phyloP scores from a whole-genome alignment of 2,888 invertebrate species.

The Cecidostiba fungosa region DNA sequence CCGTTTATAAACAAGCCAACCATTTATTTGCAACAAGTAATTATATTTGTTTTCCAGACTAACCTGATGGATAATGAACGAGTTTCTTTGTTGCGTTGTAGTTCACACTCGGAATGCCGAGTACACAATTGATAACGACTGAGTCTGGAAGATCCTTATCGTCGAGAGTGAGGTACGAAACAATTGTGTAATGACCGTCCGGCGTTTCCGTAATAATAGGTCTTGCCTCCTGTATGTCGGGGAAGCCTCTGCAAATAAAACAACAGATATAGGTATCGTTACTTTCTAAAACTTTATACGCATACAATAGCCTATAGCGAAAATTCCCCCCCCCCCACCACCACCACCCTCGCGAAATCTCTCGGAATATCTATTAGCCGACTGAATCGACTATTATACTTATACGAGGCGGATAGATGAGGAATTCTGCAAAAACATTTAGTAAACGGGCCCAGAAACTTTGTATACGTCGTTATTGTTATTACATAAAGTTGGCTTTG shows the following conservation, averaged over 20 bases:
- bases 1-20: background rate
- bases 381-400: too few relatives aligned
- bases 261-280: background rate
- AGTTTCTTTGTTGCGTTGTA: slow-evolving; percentile 74
- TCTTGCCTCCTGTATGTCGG: slow-evolving; percentile 68
- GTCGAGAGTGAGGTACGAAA: slow-evolving; percentile 73
- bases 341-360: too few relatives aligned
- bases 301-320: background rate
- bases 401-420: too few relatives aligned
- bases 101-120: slow-evolving; percentile 75
- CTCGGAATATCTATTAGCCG: too few relatives aligned
- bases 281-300: background rate
- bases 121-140: slow-evolving; percentile 74
- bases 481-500: too few relatives aligned
- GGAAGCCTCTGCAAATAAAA: slow-evolving; percentile 68
- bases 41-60: slow-evolving; percentile 65
- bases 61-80: slow-evolving; percentile 75
- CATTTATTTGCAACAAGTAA: background rate
- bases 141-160: slow-evolving; percentile 72
- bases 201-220: slow-evolving; percentile 70
- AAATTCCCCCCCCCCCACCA: too few relatives aligned
- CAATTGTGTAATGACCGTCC: slow-evolving; percentile 74
- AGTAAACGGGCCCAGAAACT: too few relatives aligned
- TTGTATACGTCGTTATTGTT: too few relatives aligned
- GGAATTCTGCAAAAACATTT: too few relatives aligned